Evolutionary conservation across 2,888 invertebrate species (phyloP), one percentile per base, ranked within the genome.

Genomic region (Caenorhabditis sp.): DNA sequence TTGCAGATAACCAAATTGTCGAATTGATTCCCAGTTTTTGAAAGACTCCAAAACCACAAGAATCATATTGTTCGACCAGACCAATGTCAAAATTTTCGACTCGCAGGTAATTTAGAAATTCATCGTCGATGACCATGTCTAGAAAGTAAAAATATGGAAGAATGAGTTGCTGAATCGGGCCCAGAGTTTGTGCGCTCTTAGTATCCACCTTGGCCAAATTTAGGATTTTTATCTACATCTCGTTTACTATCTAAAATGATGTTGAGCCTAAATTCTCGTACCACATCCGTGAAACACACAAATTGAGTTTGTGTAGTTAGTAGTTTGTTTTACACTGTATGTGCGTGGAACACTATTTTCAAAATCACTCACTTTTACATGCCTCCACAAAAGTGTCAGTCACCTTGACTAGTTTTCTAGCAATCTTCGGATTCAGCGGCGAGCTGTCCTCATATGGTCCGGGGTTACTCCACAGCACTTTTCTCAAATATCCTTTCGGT

Each of bases 61-160:
- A 64, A 61, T 85, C 84, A 58, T 85, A 85, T 69, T 85, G 85
- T 66, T 85, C 85, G 12, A 82, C 77, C 2, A 84, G 58, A 17
- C 83, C 85, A 4, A 84, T 69, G 62, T 84, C 83, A 62, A 79
- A 85, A 10, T 74, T 66, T 19, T 78, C 63, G 1, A 37, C 19
- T 31, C 61, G 54, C 8, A 85, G 67, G 14, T 60, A 49, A 1
- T 62, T 36, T 1, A 78, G 24, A 24, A 82, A 74, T 4, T 63
- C 21, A 10, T 36, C 8, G 53, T 83, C 78, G 6, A 59, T 43
- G 1, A 76, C 70, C 14, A 80, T 53, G 26, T 68, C 81, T 81
- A 51, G 26, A 76, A 65, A n/a, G n/a, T n/a, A n/a, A n/a, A n/a
- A n/a, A n/a, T n/a, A n/a, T n/a, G n/a, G n/a, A n/a, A n/a, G n/a